A percentile compares a stretch with the other conserved stretches of the same genome.
phyloP scores from a whole-genome alignment of 1,140 invertebrate species.

The Pseudomyrmex cubaensis region DNA sequence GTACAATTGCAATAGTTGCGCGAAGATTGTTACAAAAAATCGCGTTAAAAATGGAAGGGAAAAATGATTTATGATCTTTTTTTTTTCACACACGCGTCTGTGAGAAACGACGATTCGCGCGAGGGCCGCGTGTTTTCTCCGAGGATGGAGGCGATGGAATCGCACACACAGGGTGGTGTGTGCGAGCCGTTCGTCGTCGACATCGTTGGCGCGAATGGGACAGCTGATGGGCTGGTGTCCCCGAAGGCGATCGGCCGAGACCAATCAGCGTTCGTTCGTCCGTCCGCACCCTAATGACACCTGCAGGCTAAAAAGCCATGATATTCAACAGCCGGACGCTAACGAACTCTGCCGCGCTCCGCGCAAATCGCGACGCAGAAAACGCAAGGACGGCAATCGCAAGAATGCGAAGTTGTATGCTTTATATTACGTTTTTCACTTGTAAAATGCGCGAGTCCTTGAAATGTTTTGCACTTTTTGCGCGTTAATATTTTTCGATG shows the following conservation, averaged over 20 bases:
- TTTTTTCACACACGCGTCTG: slow-evolving; percentile 32
- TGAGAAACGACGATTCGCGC: slow-evolving; percentile 25
- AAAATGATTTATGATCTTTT: slow-evolving; percentile 11
- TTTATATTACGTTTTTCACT: background rate
- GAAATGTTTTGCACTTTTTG: background rate
- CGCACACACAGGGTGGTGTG: slow-evolving; percentile 24
- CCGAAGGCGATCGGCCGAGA: slow-evolving; percentile 82
- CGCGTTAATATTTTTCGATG: background rate
- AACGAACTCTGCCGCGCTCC: slow-evolving; percentile 77
- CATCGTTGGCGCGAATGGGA: slow-evolving; percentile 79
- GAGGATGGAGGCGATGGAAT: slow-evolving; percentile 24
- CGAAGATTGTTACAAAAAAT: background rate
- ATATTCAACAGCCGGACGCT: slow-evolving; percentile 81
- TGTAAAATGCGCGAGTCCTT: background rate
- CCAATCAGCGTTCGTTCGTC: slow-evolving; percentile 81
- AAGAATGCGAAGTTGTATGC: slow-evolving; percentile 12
- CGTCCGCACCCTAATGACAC: slow-evolving; percentile 83
- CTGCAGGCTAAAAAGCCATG: slow-evolving; percentile 84
- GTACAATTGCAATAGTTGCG: no score
- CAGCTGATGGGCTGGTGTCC: slow-evolving; percentile 82
- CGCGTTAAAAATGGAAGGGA: slow-evolving; percentile 2
- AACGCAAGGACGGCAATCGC: slow-evolving; percentile 6
- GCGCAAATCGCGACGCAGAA: slow-evolving; percentile 23
- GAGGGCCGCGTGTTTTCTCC: background rate
- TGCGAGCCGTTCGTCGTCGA: slow-evolving; percentile 54